phyloP scores from a whole-genome alignment of 2,888 invertebrate species.

The Hirtodrosophila duncani region DNA sequence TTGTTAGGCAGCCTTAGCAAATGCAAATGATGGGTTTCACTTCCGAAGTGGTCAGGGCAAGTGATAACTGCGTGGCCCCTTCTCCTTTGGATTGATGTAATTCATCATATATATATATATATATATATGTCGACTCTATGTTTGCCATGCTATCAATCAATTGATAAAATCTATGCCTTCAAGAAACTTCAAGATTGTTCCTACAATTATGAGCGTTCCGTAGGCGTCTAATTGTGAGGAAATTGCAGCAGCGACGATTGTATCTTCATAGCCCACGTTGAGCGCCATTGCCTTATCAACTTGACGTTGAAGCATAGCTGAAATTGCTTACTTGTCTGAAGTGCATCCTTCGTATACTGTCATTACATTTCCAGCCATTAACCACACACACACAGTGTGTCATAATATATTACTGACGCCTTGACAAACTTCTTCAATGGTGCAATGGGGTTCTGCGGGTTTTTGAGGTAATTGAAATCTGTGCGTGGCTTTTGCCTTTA shows the following conservation, averaged over 20 bases:
- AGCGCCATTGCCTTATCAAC: constrained; percentile 34
- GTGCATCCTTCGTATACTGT: constrained; percentile 33
- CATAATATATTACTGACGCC: constrained; percentile 56
- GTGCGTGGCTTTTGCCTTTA: constrained; percentile 17
- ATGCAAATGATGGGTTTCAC: no score
- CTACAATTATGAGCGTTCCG: no score
- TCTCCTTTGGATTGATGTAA: no score
- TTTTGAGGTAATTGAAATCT: constrained; percentile 51
- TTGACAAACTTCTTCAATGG: constrained; percentile 30
- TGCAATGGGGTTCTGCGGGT: constrained; percentile 5
- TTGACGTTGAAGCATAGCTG: constrained; percentile 11
- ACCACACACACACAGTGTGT: constrained; percentile 38
- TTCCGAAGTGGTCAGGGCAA: no score
- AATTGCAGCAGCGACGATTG: not conserved
- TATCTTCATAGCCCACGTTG: no score
- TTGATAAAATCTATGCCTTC: no score
- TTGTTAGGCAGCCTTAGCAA: no score
- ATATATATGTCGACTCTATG: no score
- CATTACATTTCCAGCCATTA: constrained; percentile 69
- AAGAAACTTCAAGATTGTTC: no score
- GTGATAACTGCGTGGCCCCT: no score
- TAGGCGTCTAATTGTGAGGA: no score
- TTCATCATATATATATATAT: no score
- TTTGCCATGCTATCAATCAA: constrained; percentile 5
- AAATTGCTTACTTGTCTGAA: constrained; percentile 4